Evolutionary conservation across 2,113 vertebrate species (phyloP).

Genomic region (Aegotheles bennettii): DNA sequence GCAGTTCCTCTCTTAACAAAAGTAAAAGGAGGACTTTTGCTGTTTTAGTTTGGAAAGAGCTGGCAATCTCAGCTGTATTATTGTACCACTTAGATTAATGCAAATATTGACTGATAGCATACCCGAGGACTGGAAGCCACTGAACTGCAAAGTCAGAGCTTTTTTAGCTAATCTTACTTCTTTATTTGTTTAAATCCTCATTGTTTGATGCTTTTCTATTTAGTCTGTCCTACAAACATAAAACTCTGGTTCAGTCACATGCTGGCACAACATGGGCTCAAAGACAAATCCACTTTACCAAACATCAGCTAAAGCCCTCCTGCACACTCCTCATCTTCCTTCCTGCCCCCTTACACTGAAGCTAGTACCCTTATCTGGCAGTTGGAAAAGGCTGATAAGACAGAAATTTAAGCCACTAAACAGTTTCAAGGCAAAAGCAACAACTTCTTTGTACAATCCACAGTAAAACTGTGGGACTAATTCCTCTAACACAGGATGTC

Average conservation of each 20-base stretch:
- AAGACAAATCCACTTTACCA: not conserved
- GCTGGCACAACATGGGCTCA: not conserved
- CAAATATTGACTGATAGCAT: not conserved
- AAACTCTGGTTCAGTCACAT: not conserved
- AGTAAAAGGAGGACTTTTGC: not conserved
- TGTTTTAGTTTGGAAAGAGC: not conserved
- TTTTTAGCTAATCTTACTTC: not conserved
- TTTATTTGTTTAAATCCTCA: not conserved
- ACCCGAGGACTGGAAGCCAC: not conserved
- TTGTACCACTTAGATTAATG: not conserved
- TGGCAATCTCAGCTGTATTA: not conserved
- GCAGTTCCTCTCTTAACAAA: not conserved
- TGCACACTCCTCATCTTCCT: not conserved
- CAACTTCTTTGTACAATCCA: not conserved
- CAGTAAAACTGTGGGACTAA: not conserved
- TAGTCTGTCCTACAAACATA: not conserved
- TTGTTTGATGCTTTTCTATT: not conserved
- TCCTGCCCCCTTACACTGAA: not conserved
- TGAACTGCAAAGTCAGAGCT: not conserved
- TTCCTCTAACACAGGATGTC: not conserved
- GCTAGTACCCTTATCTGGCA: not conserved
- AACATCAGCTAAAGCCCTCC: not conserved
- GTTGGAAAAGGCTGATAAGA: not conserved
- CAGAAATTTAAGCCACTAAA: not conserved
- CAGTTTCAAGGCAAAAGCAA: not conserved